Base-by-base conservation (phyloP, 1,140 invertebrate genomes). In the Spodoptera litura region DNA sequence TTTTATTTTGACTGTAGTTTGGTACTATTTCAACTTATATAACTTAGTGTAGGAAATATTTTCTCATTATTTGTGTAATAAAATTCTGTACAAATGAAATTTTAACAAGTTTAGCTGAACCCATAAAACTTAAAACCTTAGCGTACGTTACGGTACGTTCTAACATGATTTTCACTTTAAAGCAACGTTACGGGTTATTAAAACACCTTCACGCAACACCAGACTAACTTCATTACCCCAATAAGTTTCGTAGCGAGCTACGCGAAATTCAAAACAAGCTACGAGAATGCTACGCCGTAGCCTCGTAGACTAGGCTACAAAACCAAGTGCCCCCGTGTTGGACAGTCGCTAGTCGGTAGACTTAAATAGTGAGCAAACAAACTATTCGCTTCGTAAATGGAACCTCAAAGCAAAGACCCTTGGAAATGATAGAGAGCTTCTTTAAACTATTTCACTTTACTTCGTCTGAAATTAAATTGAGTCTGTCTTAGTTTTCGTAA, bases 281-380 rank as follows among this genome's bases (percentile, higher is more conserved):
- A 77, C 73, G 58, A 44, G 3, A 4, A 35, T 27, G 79, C 79
- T 77, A 80, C 73, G 66, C 5, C 79, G 68, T 77, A 80, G 73
- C 12, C 11, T 44, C 59, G 58, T 77, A 80, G 78, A 51, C n/a
- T 11, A 53, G 38, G 38, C 8, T 38, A 13, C 3, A 12, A 55
- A 74, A 51, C 56, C 44, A 56, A 70, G 51, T 51, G 55, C 15
- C 13, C 35, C 35, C 9, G 49, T 15, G 38, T 25, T 20, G 44
- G 38, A 64, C 58, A 72, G 64, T 72, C 58, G 61, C 53, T 72
- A 59, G 31, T 72, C 58, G 61, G 64, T 72, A 59, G 31, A 44
- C n/a, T 77, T 62, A 66, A 77, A 62, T 53, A 49, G 73, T 55
- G 73, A 12, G 52, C 52, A 77, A 66, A 68, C 62, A 66, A 49